phyloP scores from a whole-genome alignment of 2,888 invertebrate species.

The Eupithecia pulchellata region DNA sequence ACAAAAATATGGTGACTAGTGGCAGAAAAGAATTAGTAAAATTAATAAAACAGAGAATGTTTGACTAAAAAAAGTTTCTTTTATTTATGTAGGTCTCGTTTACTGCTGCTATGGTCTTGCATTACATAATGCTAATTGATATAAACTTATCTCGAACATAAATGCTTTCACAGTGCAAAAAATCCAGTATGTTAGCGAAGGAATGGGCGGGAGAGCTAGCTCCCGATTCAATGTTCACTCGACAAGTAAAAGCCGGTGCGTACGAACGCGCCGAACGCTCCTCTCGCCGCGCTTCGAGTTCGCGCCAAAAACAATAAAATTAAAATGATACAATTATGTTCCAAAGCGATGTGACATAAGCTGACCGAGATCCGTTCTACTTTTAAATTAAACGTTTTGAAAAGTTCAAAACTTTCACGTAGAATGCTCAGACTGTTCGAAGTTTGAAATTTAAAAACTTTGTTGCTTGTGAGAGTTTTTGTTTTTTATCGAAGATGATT shows the following conservation, averaged over 20 bases:
- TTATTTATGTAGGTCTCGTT: background rate
- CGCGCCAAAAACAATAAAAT: constrained; percentile 46
- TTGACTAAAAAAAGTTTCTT: background rate
- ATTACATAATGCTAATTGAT: background rate
- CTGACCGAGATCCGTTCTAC: constrained; percentile 42
- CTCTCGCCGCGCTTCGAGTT: constrained; percentile 44
- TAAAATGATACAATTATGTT: constrained; percentile 57
- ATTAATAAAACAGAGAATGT: background rate
- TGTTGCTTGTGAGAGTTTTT: constrained; percentile 37
- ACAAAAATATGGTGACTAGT: background rate
- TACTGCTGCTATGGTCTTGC: background rate
- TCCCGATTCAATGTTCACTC: constrained; percentile 61
- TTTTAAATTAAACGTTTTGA: constrained; percentile 41
- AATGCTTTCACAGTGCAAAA: constrained; percentile 59
- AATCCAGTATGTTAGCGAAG: constrained; percentile 54
- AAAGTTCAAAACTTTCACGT: constrained; percentile 38
- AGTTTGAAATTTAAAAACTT: constrained; percentile 37
- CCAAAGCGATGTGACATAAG: constrained; percentile 58
- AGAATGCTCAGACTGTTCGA: constrained; percentile 40
- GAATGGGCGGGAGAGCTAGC: constrained; percentile 54
- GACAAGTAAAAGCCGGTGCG: constrained; percentile 60
- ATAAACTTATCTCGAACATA: background rate
- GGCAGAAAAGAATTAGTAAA: background rate
- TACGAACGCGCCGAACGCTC: constrained; percentile 60
- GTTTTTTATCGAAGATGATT: constrained; percentile 24